Base-by-base conservation (phyloP, 2,888 invertebrate genomes). In the Dynastes tityus region DNA sequence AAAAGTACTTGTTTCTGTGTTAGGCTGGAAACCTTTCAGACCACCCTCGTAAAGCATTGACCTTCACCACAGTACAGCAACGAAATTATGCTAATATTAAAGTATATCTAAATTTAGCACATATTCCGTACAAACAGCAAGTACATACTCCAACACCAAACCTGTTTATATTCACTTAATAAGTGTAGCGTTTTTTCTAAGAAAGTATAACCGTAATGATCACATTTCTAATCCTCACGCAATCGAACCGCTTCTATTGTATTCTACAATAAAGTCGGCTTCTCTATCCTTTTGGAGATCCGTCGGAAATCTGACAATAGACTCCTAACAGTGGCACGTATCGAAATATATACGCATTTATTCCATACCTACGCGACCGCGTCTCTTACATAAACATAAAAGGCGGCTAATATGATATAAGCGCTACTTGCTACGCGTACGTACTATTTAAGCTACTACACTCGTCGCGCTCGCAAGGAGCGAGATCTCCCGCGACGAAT, bases 401-500 rank as follows among this genome's bases (percentile, higher is more conserved):
- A 58, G 55, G 22, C 55, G 55, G 55, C 55, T 22, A 58, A 58
- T 22, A 58, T 58, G 22, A 58, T 58, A 58, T 16, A 58, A 22
- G n/a, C 16, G 22, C 2, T 53, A 53, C 53, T 53, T 22, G 22
- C 22, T 16, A 22, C 22, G 3, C 13, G 53, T 58, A 58, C 22
- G 22, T 16, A 58, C 22, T 58, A 58, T 58, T 58, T 58, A 58
- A 58, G 22, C 55, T 58, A 58, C 55, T 58, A 58, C 22, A n/a
- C 16, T 22, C 55, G 22, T 58, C 16, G 22, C n/a, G 22, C 32
- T 64, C 76, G 55, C 55, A 6, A 58, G 16, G 58, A 51, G 64
- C 71, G 61, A 73, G 73, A 78, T 63, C 70, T 61, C 63, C 63
- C 51, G 64, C 71, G 63, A 71, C 65, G 73, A 79, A 77, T 79